A percentile compares a stretch with the other conserved stretches of the same genome.
Evolutionary conservation across 2,797 vertebrate species (phyloP).

Genomic region (Myoxocephalus aenaeus): DNA sequence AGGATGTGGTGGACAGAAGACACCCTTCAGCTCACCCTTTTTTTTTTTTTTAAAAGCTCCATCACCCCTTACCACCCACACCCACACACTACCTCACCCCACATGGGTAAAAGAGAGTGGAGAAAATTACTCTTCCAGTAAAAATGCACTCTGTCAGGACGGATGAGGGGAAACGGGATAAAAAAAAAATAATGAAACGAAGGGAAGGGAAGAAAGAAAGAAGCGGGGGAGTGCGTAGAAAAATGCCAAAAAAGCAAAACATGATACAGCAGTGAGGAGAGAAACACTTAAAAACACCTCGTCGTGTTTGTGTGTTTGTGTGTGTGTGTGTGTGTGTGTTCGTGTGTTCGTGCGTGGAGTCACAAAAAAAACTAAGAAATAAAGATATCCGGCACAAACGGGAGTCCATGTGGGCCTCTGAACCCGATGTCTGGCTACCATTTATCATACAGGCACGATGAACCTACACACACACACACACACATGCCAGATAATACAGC

Average conservation of each 20-base stretch:
- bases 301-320: not conserved
- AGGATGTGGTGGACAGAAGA: slow-evolving; percentile 83
- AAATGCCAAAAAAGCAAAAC: slow-evolving; percentile 23
- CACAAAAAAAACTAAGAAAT: slow-evolving; percentile 17
- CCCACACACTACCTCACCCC: slow-evolving; percentile 64
- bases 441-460: slow-evolving; percentile 70
- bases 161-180: slow-evolving; percentile 53
- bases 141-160: slow-evolving; percentile 70
- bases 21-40: slow-evolving; percentile 73
- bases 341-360: slow-evolving; percentile 25
- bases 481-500: slow-evolving; percentile 68
- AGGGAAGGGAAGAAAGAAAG: not conserved
- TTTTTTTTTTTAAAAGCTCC: too few species aligned
- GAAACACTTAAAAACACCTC: too few species aligned
- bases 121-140: slow-evolving; percentile 77
- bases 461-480: slow-evolving; percentile 77
- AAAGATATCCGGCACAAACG: slow-evolving; percentile 58
- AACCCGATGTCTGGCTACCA: slow-evolving; percentile 73
- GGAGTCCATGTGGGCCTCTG: slow-evolving; percentile 76
- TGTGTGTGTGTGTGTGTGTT: too few species aligned
- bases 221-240: not conserved
- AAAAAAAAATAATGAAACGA: slow-evolving; percentile 19
- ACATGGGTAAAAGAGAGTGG: slow-evolving; percentile 62
- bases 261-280: slow-evolving; percentile 2
- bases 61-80: slow-evolving; percentile 71